These are phyloP conservation scores for Alcis repandata DNA, from an alignment of 2,888 invertebrate genomes.

Conservation along the genomic window DNA sequence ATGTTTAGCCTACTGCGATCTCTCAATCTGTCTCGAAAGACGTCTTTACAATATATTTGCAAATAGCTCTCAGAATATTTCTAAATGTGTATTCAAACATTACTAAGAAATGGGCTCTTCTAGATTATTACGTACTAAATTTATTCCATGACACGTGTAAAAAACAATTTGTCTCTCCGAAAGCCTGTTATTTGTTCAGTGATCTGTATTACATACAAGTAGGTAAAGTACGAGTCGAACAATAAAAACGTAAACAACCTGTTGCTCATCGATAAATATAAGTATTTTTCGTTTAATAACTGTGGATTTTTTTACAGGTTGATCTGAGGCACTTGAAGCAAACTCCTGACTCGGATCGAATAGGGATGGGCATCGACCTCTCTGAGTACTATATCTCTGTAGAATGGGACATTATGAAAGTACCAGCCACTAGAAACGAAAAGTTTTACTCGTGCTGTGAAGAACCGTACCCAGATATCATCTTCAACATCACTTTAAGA, in stretches of 20 bases:
- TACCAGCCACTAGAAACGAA: constrained; percentile 95
- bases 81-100: constrained; percentile 12
- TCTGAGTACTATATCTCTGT: constrained; percentile 98
- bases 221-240: constrained; percentile 13
- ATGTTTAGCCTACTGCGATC: constrained; percentile 37
- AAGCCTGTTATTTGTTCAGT: constrained; percentile 22
- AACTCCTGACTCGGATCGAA: constrained; percentile 94
- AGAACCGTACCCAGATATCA: constrained; percentile 98
- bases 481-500: constrained; percentile 97
- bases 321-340: constrained; percentile 96
- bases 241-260: constrained; percentile 34
- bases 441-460: constrained; percentile 98
- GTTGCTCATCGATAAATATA: constrained; percentile 26
- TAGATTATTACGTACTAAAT: constrained; percentile 18
- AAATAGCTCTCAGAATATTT: constrained; percentile 5
- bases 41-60: constrained; percentile 12
- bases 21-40: constrained; percentile 30
- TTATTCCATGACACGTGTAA: constrained; percentile 16
- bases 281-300: constrained; percentile 34
- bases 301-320: constrained; percentile 87
- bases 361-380: constrained; percentile 96
- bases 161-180: constrained; percentile 25
- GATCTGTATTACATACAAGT: constrained; percentile 8
- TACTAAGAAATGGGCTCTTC: constrained; percentile 7
- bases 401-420: constrained; percentile 99